Evolutionary conservation across 2,797 vertebrate genomes (phyloP), one percentile per base, ranked within the genome.

Genomic region (Anolis apletophallus): DNA sequence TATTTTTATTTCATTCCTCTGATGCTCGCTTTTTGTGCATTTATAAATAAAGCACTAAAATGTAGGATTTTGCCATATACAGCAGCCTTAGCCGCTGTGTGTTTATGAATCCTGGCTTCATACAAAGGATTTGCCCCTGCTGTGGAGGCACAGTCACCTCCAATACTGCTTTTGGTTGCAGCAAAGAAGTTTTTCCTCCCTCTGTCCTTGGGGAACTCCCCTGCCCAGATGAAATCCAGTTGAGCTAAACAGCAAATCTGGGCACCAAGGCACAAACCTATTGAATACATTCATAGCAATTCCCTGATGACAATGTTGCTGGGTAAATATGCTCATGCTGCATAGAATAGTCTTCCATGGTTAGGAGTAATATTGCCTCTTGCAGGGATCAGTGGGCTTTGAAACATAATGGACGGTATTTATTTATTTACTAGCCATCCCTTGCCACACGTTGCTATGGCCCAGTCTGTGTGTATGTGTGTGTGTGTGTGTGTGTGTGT

Each of bases 1-100:
- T 89, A n/a, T 40, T 92, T 64, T 91, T 86, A 0, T 1, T 79
- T 92, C 88, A 59, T 32, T 81, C 23, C 72, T 84, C 40, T 83
- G 72, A 32, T 81, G 85, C 29, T 74, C 32, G 4, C 46, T 19
- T 75, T 86, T 85, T n/a, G 17, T 29, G 13, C 69, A 88, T 81
- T 32, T 83, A 81, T 88, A 88, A 82, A 40, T 84, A 84, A 90
- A 92, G 80, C 26, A 74, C 34, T 19, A 13, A 32, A 34, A 55
- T 23, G 21, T 76, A 26, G 80, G 40, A 40, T 82, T 46, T 69
- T 76, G 72, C 79, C 46, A 46, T 8, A 69, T 68, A 68, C 52
- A 57, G 50, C 57, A 88, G 19, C 17, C 80, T 13, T 26, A 84
- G 50, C 29, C 19, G 16, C 23, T 3, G 29, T 23, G 29, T 23